These are phyloP conservation scores for Drosophila busckii DNA, from an alignment of 1,140 invertebrate genomes.

Conservation along the genomic window DNA sequence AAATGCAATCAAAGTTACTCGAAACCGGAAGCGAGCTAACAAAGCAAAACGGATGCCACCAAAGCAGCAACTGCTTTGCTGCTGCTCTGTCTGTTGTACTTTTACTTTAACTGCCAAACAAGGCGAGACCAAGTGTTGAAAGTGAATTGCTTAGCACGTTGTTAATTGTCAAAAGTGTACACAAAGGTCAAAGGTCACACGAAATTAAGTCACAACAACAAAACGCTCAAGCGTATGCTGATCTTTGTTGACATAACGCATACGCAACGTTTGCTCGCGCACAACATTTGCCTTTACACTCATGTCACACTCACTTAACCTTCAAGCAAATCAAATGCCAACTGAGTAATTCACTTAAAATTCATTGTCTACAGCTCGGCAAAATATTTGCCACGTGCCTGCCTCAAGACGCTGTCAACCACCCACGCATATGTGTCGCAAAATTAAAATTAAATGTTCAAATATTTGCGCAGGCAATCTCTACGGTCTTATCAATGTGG, in stretches of 20 bases:
- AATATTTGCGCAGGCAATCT: conserved; percentile 46
- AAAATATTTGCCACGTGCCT: conserved; percentile 57
- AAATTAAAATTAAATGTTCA: conserved; percentile 61
- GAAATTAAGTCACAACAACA: not conserved
- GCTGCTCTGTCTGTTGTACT: not conserved
- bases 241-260: conserved; percentile 21
- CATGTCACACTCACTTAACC: conserved; percentile 64
- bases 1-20: conserved; percentile 36
- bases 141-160: conserved; percentile 23
- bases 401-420: conserved; percentile 3
- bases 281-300: conserved; percentile 23
- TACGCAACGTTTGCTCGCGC: conserved; percentile 10
- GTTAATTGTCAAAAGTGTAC: conserved; percentile 21
- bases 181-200: conserved; percentile 14
- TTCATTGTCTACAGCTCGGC: conserved; percentile 20
- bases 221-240: not conserved
- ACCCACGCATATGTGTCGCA: conserved; percentile 7
- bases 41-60: conserved; percentile 66
- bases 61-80: conserved; percentile 49
- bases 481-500: conserved; percentile 21
- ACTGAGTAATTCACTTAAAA: conserved; percentile 37
- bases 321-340: conserved; percentile 62
- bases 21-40: conserved; percentile 49
- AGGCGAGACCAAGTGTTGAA: conserved; percentile 8
- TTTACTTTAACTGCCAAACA: not conserved